Evolutionary conservation across 2,113 vertebrate genomes (phyloP).

Genomic region (Brachyistius frenatus): DNA sequence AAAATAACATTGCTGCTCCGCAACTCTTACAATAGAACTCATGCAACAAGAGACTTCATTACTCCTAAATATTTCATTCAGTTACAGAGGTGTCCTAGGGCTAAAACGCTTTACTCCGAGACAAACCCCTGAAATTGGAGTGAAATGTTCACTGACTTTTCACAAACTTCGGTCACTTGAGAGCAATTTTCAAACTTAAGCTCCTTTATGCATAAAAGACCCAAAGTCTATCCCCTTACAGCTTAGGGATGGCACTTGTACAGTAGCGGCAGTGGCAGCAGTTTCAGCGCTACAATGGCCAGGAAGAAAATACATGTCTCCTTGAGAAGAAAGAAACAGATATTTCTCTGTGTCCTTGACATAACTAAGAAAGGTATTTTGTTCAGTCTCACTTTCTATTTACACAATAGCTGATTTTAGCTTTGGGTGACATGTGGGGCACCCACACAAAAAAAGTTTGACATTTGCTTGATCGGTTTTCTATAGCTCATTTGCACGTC

Average conservation of each 20-base stretch:
- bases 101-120: conserved; percentile 49
- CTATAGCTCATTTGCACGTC: too few relatives aligned
- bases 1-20: background rate
- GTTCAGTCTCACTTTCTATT: conserved; percentile 11
- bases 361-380: conserved; percentile 27
- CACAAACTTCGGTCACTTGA: conserved; percentile 70
- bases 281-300: conserved; percentile 42
- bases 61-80: conserved; percentile 45
- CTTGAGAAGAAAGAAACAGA: conserved; percentile 13
- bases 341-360: conserved; percentile 20
- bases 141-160: conserved; percentile 68
- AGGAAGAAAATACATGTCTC: conserved; percentile 35
- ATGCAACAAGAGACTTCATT: conserved; percentile 30
- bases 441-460: too few relatives aligned
- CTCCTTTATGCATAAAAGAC: conserved; percentile 71
- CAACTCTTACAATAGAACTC: background rate
- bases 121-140: conserved; percentile 63
- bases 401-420: background rate
- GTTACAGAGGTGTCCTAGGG: conserved; percentile 13
- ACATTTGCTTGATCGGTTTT: too few relatives aligned
- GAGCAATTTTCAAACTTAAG: conserved; percentile 73
- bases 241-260: conserved; percentile 57
- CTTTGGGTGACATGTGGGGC: too few relatives aligned
- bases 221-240: conserved; percentile 71
- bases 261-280: conserved; percentile 36